Base-by-base conservation (phyloP, 92 coral and sea anemone species). In the Heliopora coerulea region DNA sequence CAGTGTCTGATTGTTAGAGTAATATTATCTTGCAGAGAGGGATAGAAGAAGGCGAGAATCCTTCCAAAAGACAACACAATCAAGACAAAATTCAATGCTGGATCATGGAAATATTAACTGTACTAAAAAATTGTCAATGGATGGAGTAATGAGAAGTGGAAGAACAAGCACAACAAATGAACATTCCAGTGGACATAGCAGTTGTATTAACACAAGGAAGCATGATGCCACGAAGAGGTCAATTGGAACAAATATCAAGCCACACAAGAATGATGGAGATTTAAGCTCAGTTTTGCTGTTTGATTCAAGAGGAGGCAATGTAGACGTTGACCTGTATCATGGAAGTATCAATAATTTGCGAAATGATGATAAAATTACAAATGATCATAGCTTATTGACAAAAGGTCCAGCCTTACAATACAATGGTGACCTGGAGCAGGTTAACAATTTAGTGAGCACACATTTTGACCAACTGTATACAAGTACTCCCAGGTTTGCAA, bases 21-120 rank as follows among this genome's bases (percentile, higher is more conserved):
- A n/a, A n/a, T n/a, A n/a, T n/a, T n/a, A n/a, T n/a, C n/a, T 69
- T 68, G 11, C 34, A 70, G 77, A 54, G 59, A 52, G 39, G 32
- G 77, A 70, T 58, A 70, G 77, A 54, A 52, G 30, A 35, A 52
- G 77, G 34, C 56, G 39, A 70, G 77, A 70, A 21, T 8, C 77
- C 2, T 70, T 70, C 5, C 77, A 29, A 13, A 27, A 19, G 29
- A 24, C 35, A 11, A 56, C 61, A 56, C 28, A 1, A 46, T 21
- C 35, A 2, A 40, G 74, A 8, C 27, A 15, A 7, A 8, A 46
- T 46, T 46, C n/a, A 15, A 15, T 8, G 52, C 15, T 46, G 52
- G 52, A 2, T 46, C 17, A 46, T 2, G 15, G 52, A 46, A 46
- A 46, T 6, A 46, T 21, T 10, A 19, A 58, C 30, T n/a, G 15